Conservation (phyloP, 2,113 vertebrate genomes). For the Sebastes schlegelii region DNA sequence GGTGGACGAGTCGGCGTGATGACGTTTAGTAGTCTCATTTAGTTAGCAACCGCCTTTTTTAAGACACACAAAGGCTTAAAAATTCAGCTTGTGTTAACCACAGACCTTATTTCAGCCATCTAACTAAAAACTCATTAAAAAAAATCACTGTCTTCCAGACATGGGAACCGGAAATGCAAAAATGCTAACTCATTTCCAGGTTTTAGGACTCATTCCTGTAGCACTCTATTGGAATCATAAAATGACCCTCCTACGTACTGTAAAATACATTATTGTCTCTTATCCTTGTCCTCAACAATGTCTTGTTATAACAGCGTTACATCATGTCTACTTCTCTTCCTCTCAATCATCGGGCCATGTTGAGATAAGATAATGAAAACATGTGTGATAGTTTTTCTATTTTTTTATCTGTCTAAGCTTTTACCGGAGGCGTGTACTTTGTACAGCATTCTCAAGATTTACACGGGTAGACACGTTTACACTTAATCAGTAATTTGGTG, state of each 20-base stretch:
- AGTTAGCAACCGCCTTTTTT: too few relatives aligned
- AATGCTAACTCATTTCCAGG: too few relatives aligned
- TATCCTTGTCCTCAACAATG: conserved; percentile 9
- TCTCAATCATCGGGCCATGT: not conserved
- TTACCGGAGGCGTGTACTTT: conserved; percentile 4
- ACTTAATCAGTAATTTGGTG: not conserved
- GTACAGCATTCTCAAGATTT: not conserved
- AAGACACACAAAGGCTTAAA: too few relatives aligned
- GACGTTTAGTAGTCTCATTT: too few relatives aligned
- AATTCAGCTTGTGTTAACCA: too few relatives aligned
- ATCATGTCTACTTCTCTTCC: not conserved
- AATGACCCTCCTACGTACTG: not conserved
- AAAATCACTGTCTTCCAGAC: too few relatives aligned
- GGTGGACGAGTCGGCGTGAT: too few relatives aligned
- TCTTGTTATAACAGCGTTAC: not conserved
- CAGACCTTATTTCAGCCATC: too few relatives aligned
- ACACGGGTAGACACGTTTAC: not conserved
- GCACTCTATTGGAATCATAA: too few relatives aligned
- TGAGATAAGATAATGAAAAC: conserved; percentile 15
- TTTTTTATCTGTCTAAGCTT: not conserved
- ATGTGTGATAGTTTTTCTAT: not conserved
- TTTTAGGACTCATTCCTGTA: too few relatives aligned
- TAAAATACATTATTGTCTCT: not conserved
- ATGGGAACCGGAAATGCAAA: too few relatives aligned
- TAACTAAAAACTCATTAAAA: too few relatives aligned